Conservation (phyloP, 2,797 vertebrate species). For the Antennarius maculatus region DNA sequence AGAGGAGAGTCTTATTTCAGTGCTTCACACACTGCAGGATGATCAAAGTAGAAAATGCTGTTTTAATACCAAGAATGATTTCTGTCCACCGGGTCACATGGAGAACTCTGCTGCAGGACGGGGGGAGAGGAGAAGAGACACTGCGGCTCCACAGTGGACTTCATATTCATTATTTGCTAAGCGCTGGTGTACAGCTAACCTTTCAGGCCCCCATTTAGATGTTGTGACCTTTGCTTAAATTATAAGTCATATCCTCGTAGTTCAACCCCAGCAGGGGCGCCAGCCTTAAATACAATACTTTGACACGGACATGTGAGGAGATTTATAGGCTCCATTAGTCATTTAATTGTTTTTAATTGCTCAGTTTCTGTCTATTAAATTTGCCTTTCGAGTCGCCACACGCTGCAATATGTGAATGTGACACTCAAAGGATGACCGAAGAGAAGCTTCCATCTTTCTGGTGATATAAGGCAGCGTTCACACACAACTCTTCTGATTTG, state of each 20-base stretch:
- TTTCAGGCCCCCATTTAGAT: constrained; percentile 10
- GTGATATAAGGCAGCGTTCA: too few relatives aligned
- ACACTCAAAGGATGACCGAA: not conserved
- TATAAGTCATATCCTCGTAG: not conserved
- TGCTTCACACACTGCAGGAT: constrained; percentile 62
- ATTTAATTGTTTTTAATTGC: not conserved
- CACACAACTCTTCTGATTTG: too few relatives aligned
- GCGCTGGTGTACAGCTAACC: constrained; percentile 4
- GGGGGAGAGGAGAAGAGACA: constrained; percentile 22
- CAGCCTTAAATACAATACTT: not conserved
- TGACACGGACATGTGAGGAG: not conserved
- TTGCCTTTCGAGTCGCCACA: not conserved
- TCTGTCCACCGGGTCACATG: constrained; percentile 79
- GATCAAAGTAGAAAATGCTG: constrained; percentile 80
- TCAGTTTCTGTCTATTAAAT: not conserved
- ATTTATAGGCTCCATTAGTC: not conserved
- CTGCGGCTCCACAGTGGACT: constrained; percentile 18
- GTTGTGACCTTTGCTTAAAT: constrained; percentile 19
- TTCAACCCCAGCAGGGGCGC: not conserved
- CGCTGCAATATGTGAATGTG: not conserved
- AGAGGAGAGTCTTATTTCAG: constrained; percentile 70
- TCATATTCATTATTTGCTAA: not conserved
- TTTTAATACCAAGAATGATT: constrained; percentile 81
- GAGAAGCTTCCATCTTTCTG: too few relatives aligned
- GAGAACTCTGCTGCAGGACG: constrained; percentile 69